Base-by-base conservation (phyloP, 2,113 vertebrate genomes). In the Panthera uncia region DNA sequence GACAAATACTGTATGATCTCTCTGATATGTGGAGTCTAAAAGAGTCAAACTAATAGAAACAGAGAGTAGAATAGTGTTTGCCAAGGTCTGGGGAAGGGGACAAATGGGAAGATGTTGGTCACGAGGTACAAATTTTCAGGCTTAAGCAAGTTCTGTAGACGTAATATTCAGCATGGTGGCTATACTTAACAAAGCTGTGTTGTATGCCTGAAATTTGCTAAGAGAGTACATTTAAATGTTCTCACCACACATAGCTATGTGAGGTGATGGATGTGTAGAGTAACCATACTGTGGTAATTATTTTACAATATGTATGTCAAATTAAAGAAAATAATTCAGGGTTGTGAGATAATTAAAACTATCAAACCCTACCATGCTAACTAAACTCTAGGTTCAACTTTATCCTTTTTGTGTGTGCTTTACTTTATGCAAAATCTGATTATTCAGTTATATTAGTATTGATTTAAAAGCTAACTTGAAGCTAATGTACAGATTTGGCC, bases 401-500 rank as follows among this genome's bases (percentile, higher is more conserved):
- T 79, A 85, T 66, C 19, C 7, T 89, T 15, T 86, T 4, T 81
- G 52, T 92, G 23, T 55, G 8, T 31, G 48, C 79, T 48, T 96
- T 89, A 25, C 45, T 93, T 52, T 61, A 80, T 45, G n/a, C 1
- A 27, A 97, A 91, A 95, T 81, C 66, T 69, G 41, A 85, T 45
- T 89, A 57, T 19, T 55, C 45, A 84, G 27, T 71, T 88, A 61
- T 41, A 16, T 82, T 57, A 82, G 29, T 52, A 52, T 52, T 95
- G 92, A 90, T 68, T 90, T 93, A 71, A 80, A 80, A 61, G 45
- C 21, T 74, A 85, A 84, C 23, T 88, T 36, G 36, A 96, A 38
- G 61, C 57, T 71, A 84, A 90, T 27, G 14, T 78, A 71, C 92
- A 98, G 97, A 93, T 36, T 87, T 92, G 50, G 10, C 68, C 63